Base-by-base conservation (phyloP, 2,113 vertebrate species). In the Psettodes erumei region DNA sequence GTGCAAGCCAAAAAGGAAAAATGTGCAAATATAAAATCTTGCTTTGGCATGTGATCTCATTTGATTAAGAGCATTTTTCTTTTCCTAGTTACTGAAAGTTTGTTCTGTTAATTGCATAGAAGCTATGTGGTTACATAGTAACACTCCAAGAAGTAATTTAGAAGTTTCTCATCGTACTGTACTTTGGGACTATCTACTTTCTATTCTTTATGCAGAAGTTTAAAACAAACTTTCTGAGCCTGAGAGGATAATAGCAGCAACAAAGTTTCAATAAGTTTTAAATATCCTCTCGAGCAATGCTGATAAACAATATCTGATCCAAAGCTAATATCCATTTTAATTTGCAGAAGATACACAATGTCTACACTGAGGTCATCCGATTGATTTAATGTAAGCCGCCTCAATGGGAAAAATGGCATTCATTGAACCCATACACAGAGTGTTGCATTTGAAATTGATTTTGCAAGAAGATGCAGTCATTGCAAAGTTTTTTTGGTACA, bases 311-410 rank as follows among this genome's bases (percentile, higher is more conserved):
- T 81, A 78, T 83, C 40, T 81, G 69, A 71, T 85, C 59, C 69
- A 70, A 63, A 75, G 40, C 66, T 81, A 84, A 88, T 89, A 86
- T 81, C 77, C 65, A 87, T 88, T 91, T 87, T 69, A 81, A 82
- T 90, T 84, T 89, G 78, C 73, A 71, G 67, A 33, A 69, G 42
- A 86, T 75, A 79, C 75, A 80, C 72, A 78, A 62, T 55, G 66
- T 77, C 73, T 82, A 37, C 63, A 47, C 73, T 32, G 74, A 88
- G 82, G 84, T 88, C 81, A 80, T 84, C 81, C 59, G 71, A 88
- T 91, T 71, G 87, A 92, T 91, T 87, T 66, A 80, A 74, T 72
- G 53, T 69, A 62, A 75, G 76, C 59, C 40, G 58, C 66, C 40
- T 82, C 79, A 54, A 79, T 79, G 67, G 61, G 67, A 61, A 71